Percentiles rank a stretch among this genome's conserved stretches.
These are phyloP conservation scores for Philhelius pedissequus DNA, from an alignment of 2,888 invertebrate genomes.

Conservation along the genomic window DNA sequence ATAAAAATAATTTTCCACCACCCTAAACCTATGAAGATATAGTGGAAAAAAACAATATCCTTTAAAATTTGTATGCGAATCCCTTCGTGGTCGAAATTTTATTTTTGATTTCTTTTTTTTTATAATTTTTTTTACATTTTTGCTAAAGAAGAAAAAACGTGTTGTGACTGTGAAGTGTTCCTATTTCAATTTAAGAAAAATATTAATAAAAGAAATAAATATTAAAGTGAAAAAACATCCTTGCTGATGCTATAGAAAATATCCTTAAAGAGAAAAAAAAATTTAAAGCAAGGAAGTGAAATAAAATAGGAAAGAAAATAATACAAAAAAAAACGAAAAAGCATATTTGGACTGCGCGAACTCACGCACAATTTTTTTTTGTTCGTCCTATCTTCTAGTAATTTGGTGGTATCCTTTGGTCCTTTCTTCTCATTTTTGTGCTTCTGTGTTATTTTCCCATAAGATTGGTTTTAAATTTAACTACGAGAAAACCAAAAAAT, in stretches of 20 bases:
- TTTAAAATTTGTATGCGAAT: conserved; percentile 38
- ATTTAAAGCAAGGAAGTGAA: conserved; percentile 65
- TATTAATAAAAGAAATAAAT: not conserved
- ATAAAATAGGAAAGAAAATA: conserved; percentile 16
- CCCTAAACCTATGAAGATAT: conserved; percentile 17
- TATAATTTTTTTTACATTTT: not conserved
- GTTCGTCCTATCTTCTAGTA: conserved; percentile 40
- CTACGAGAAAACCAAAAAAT: conserved; percentile 30
- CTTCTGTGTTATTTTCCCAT: conserved; percentile 24
- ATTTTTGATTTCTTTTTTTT: conserved; percentile 9
- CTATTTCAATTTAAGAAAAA: conserved; percentile 47
- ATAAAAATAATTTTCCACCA: conserved; percentile 46
- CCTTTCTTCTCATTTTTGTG: conserved; percentile 20
- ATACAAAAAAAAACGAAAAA: conserved; percentile 33
- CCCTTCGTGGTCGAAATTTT: conserved; percentile 23
- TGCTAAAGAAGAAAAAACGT: not conserved
- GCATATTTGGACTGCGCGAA: conserved; percentile 67
- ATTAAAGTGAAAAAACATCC: conserved; percentile 57
- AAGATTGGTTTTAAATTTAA: conserved; percentile 1
- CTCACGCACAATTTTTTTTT: conserved; percentile 64
- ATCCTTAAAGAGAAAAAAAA: conserved; percentile 64
- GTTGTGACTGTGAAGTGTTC: conserved; percentile 64
- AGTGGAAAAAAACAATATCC: conserved; percentile 24
- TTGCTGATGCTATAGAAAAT: conserved; percentile 49
- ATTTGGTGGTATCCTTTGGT: conserved; percentile 63